Percentiles rank a stretch among this genome's conserved stretches.
phyloP scores from a whole-genome alignment of 2,113 vertebrate genomes.

The Sardina pilchardus region DNA sequence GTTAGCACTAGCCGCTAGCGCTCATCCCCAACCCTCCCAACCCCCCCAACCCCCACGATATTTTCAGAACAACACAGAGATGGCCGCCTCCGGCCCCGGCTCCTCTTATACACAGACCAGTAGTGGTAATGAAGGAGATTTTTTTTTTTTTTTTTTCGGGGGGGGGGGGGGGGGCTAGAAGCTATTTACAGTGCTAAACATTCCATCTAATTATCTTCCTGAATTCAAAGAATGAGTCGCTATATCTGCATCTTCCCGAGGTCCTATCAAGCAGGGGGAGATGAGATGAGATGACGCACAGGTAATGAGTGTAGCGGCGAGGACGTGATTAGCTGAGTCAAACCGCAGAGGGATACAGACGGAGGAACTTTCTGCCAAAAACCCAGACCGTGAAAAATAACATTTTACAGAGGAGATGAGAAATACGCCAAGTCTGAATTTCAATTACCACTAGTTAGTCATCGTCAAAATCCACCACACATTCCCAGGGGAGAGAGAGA shows the following conservation, averaged over 20 bases:
- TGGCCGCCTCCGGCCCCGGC: neutral
- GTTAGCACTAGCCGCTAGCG: constrained; percentile 52
- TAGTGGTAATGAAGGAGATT: neutral
- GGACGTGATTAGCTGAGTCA: neutral
- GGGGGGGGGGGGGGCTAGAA: neutral
- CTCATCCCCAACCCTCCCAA: constrained; percentile 20
- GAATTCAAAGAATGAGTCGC: neutral
- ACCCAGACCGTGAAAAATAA: neutral
- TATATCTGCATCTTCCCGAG: neutral
- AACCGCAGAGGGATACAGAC: neutral
- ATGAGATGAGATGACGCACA: no score
- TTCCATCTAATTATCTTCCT: neutral
- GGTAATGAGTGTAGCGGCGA: neutral
- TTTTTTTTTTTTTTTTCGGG: no score
- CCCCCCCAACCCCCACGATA: neutral
- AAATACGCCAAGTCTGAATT: neutral
- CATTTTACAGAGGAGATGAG: neutral
- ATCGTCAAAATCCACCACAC: neutral
- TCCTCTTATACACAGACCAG: neutral
- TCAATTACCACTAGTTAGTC: neutral
- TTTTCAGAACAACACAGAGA: neutral
- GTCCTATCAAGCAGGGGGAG: neutral
- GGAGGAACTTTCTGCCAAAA: neutral
- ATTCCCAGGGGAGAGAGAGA: neutral
- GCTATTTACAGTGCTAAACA: neutral